A percentile compares a stretch with the other conserved stretches of the same genome.
Conservation (phyloP, 2,888 invertebrate species). For the Clanis bilineata region DNA sequence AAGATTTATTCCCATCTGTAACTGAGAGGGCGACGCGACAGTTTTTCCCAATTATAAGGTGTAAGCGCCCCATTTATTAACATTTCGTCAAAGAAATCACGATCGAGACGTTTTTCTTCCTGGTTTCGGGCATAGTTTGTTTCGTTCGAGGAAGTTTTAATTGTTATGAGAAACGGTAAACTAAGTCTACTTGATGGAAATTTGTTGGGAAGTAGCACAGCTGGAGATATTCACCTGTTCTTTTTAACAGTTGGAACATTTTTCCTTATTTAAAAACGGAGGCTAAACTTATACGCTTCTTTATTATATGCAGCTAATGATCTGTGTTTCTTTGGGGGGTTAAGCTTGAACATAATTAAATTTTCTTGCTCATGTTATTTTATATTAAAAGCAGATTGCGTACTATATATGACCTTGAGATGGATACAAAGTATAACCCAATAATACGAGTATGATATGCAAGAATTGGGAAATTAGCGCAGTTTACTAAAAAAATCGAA, state of each 20-base stretch:
- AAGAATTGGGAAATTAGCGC: no score
- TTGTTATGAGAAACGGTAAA: conserved; percentile 35
- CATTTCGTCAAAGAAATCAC: conserved; percentile 75
- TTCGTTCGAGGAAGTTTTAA: conserved; percentile 33
- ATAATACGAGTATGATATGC: no score
- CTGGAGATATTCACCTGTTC: conserved; percentile 1
- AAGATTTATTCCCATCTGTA: conserved; percentile 81
- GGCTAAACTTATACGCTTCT: not conserved
- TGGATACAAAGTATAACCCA: no score
- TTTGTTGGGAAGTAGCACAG: conserved; percentile 8
- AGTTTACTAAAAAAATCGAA: no score
- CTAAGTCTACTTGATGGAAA: conserved; percentile 7
- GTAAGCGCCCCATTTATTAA: conserved; percentile 78
- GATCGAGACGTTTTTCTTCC: conserved; percentile 30
- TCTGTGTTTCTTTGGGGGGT: not conserved
- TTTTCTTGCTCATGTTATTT: not conserved
- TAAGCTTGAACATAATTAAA: not conserved
- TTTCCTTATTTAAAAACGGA: not conserved
- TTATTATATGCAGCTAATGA: not conserved
- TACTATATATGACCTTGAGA: no score
- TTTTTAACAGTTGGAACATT: conserved; percentile 4
- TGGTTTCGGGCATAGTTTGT: conserved; percentile 21
- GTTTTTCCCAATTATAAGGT: conserved; percentile 80
- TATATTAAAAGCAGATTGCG: no score
- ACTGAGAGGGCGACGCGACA: conserved; percentile 79